phyloP scores from a whole-genome alignment of 1,140 invertebrate species.

The Drosophila pallidifrons region DNA sequence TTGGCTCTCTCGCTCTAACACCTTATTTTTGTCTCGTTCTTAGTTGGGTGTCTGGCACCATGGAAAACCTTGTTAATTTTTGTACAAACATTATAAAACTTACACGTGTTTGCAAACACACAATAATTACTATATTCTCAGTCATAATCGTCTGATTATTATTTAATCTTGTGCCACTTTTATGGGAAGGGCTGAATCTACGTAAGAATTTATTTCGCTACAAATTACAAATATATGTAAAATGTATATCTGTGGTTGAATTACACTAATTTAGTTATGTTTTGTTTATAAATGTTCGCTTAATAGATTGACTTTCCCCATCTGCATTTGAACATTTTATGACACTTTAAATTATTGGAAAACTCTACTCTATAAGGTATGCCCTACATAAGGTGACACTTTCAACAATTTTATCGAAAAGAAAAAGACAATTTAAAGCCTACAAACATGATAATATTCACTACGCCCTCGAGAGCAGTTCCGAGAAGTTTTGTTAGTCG shows the following conservation, averaged over 20 bases:
- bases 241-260: too few relatives aligned
- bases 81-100: conserved; percentile 20
- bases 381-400: conserved; percentile 28
- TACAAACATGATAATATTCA: conserved; percentile 8
- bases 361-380: not conserved
- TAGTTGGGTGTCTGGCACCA: not conserved
- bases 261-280: too few relatives aligned
- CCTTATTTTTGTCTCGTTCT: conserved; percentile 12
- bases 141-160: not conserved
- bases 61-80: conserved; percentile 37
- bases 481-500: conserved; percentile 38
- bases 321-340: not conserved
- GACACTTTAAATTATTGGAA: not conserved
- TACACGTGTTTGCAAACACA: conserved; percentile 32
- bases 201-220: too few relatives aligned
- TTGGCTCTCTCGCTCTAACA: conserved; percentile 20
- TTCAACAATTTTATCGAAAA: conserved; percentile 1
- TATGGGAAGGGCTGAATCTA: not conserved
- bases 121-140: conserved; percentile 5
- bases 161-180: not conserved
- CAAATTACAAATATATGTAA: too few relatives aligned
- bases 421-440: conserved; percentile 3
- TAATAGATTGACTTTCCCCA: too few relatives aligned
- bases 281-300: too few relatives aligned
- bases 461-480: conserved; percentile 29